These are phyloP conservation scores for Caenorhabditis doughertyi DNA, from an alignment of 2,888 invertebrate species.

Conservation along the genomic window DNA sequence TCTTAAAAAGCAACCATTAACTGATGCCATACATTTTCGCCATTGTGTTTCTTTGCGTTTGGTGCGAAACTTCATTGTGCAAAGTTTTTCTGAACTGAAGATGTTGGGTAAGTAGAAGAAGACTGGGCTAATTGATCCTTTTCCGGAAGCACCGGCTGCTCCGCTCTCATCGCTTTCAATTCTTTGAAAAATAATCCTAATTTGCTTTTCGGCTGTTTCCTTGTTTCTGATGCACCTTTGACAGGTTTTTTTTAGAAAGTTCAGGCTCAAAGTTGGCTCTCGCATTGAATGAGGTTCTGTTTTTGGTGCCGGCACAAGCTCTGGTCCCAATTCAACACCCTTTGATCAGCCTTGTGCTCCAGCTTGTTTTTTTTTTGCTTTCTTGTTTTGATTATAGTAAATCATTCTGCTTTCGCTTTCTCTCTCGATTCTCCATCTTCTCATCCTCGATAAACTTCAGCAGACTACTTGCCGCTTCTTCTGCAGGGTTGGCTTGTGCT, in stretches of 20 bases:
- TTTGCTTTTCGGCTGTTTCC: slow-evolving; percentile 41
- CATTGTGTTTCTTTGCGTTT: too few relatives aligned
- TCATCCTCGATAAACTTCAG: slow-evolving; percentile 61
- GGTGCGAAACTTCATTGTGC: too few relatives aligned
- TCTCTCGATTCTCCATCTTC: slow-evolving; percentile 64
- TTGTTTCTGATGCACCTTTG: slow-evolving; percentile 39
- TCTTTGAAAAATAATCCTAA: slow-evolving; percentile 23
- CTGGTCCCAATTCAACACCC: slow-evolving; percentile 17
- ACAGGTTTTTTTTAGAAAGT: slow-evolving; percentile 22
- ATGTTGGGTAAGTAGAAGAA: too few relatives aligned
- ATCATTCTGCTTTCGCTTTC: slow-evolving; percentile 92
- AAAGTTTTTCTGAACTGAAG: too few relatives aligned
- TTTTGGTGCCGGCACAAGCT: slow-evolving; percentile 28
- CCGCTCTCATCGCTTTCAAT: slow-evolving; percentile 22
- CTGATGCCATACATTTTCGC: too few relatives aligned
- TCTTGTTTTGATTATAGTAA: slow-evolving; percentile 95
- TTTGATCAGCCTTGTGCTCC: slow-evolving; percentile 5
- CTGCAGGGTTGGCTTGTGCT: slow-evolving; percentile 88
- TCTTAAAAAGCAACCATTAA: too few relatives aligned
- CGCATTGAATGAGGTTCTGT: slow-evolving; percentile 18
- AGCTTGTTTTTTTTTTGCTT: slow-evolving; percentile 48
- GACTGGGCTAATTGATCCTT: slow-evolving; percentile 39
- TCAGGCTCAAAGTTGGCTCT: not conserved
- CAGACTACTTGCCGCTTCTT: slow-evolving; percentile 56
- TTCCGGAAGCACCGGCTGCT: slow-evolving; percentile 14